Percentiles rank a stretch among this genome's conserved stretches.
These are phyloP conservation scores for Liparis tanakae DNA, from an alignment of 2,797 vertebrate species.

Conservation along the genomic window DNA sequence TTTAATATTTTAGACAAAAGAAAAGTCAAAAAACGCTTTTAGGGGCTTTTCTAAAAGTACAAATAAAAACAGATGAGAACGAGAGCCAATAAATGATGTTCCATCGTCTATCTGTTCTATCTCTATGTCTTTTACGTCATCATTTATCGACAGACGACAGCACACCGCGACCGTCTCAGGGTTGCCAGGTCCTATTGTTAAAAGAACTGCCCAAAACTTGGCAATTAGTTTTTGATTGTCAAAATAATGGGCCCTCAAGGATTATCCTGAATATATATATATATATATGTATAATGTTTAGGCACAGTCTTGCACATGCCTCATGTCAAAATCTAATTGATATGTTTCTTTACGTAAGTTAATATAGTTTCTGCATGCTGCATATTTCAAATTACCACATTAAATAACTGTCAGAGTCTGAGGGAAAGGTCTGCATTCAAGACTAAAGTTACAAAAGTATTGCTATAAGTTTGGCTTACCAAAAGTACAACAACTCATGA, in stretches of 20 bases:
- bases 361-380: background rate
- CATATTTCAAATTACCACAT: background rate
- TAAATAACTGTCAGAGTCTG: background rate
- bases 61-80: background rate
- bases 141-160: conserved; percentile 36
- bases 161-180: conserved; percentile 25
- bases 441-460: background rate
- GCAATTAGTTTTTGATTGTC: background rate
- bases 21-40: background rate
- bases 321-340: background rate
- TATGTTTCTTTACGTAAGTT: background rate
- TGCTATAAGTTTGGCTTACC: background rate
- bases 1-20: background rate
- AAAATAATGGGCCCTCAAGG: background rate
- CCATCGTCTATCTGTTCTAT: conserved; percentile 11
- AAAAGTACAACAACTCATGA: background rate
- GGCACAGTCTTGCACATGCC: background rate
- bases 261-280: background rate
- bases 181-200: conserved; percentile 58
- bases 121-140: conserved; percentile 38
- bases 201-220: background rate
- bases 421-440: background rate
- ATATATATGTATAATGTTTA: background rate
- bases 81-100: background rate
- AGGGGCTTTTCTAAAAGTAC: background rate